phyloP scores from a whole-genome alignment of 1,140 invertebrate genomes.

The Brachionus rubens region DNA sequence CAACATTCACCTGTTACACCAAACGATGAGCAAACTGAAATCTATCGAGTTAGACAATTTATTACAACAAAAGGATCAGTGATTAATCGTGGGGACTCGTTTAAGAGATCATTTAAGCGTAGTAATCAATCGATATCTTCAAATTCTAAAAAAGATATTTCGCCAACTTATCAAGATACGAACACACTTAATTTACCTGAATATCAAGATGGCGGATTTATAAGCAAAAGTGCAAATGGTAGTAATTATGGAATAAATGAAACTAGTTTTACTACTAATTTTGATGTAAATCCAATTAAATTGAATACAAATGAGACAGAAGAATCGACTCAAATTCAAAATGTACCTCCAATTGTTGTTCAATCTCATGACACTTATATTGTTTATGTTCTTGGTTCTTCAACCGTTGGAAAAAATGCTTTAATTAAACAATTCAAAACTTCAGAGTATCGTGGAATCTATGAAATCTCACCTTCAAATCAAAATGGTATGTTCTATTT shows the following conservation, averaged over 20 bases:
- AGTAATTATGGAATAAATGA: conserved; percentile 12
- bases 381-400: conserved; percentile 38
- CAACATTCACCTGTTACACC: neutral
- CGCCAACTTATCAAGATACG: neutral
- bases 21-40: neutral
- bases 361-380: conserved; percentile 24
- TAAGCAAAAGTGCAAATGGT: neutral
- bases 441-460: conserved; percentile 42
- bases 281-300: neutral
- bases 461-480: neutral
- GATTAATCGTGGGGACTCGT: conserved; percentile 37
- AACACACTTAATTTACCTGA: conserved; percentile 31
- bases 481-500: neutral
- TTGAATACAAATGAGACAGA: neutral
- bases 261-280: conserved; percentile 3
- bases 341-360: neutral
- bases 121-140: conserved; percentile 45
- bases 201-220: neutral
- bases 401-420: conserved; percentile 37
- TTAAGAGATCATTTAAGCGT: conserved; percentile 45
- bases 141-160: conserved; percentile 2
- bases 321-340: neutral
- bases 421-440: conserved; percentile 47
- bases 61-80: conserved; percentile 31
- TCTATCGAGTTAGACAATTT: conserved; percentile 44